Evolutionary conservation across 1,140 invertebrate species (phyloP).

Genomic region (Musca domestica): DNA sequence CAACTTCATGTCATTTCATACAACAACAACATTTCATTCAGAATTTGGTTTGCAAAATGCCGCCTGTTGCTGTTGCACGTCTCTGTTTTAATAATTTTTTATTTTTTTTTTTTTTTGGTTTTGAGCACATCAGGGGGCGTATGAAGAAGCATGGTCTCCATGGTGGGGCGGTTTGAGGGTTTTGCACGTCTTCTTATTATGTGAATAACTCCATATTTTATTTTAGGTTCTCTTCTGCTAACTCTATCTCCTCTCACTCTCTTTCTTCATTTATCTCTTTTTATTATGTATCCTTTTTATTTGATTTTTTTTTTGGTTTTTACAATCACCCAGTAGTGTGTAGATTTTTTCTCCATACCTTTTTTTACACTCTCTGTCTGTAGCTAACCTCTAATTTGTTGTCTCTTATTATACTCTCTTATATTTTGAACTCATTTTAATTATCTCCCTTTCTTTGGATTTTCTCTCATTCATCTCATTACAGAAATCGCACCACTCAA

Average conservation of each 20-base stretch:
- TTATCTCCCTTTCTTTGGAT: background rate
- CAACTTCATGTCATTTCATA: too few relatives aligned
- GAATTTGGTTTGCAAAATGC: conserved; percentile 8
- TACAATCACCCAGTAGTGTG: too few relatives aligned
- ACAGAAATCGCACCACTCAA: conserved; percentile 72
- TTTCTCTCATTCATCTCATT: conserved; percentile 3
- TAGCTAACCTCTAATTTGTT: too few relatives aligned
- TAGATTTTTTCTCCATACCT: too few relatives aligned
- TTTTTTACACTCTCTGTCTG: too few relatives aligned
- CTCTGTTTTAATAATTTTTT: background rate
- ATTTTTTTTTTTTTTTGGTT: background rate
- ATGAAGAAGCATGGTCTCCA: background rate
- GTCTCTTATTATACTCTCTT: background rate
- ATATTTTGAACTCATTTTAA: too few relatives aligned
- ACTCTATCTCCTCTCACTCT: background rate
- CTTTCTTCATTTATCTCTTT: background rate
- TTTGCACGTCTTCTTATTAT: conserved; percentile 3
- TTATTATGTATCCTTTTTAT: background rate
- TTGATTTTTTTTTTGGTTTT: background rate
- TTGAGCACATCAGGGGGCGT: background rate
- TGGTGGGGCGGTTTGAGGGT: background rate
- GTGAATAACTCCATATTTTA: conserved; percentile 1
- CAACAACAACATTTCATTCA: too few relatives aligned
- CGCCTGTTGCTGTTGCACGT: conserved; percentile 20
- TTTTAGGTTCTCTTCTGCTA: background rate